Base-by-base conservation (phyloP, 2,113 vertebrate species). In the Donacobius atricapilla region DNA sequence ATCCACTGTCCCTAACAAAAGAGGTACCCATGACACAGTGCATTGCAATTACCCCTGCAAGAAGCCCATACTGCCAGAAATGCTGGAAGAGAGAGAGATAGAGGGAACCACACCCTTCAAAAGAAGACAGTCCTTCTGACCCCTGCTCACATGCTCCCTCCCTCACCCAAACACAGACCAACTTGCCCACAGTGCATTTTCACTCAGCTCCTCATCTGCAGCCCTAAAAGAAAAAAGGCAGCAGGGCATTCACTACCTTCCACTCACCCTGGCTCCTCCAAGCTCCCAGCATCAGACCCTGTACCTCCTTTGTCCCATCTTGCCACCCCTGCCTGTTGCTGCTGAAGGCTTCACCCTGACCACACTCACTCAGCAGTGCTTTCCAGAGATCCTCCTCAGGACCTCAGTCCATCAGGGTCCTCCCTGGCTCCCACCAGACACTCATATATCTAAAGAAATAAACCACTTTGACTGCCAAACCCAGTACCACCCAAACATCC, bases 401-500 rank as follows among this genome's bases (percentile, higher is more conserved):
- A 53, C 13, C 30, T 19, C 53, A 61, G 48, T 45, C 81, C 35
- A 19, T 23, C n/a, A 31, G 45, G 10, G 10, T 80, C 56, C 64
- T 51, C 64, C 16, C 30, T 25, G n/a, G 50, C 20, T 81, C 75
- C 73, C 60, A 70, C 16, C 1, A 2, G 39, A 37, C 0, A 0
- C 45, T 85, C 13, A 0, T 16, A 68, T 1, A 6, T 39, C 39
- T 65, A 54, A 70, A 58, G 39, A 20, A 80, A 63, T 40, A 48
- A 30, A 22, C 15, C 54, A 33, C 50, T 61, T 30, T 15, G 7
- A 19, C 53, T 50, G 45, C 35, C 45, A 68, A 65, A 50, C 2
- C 15, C 3, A 1, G 33, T 33, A 21, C 9, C 6, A 6, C 6
- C 28, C 16, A 25, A 56, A 68, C 31, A 60, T 45, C 53, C 23